A percentile compares a stretch with the other conserved stretches of the same genome.
Evolutionary conservation across 2,888 invertebrate genomes (phyloP).

Genomic region (Oxycera nigricornis): DNA sequence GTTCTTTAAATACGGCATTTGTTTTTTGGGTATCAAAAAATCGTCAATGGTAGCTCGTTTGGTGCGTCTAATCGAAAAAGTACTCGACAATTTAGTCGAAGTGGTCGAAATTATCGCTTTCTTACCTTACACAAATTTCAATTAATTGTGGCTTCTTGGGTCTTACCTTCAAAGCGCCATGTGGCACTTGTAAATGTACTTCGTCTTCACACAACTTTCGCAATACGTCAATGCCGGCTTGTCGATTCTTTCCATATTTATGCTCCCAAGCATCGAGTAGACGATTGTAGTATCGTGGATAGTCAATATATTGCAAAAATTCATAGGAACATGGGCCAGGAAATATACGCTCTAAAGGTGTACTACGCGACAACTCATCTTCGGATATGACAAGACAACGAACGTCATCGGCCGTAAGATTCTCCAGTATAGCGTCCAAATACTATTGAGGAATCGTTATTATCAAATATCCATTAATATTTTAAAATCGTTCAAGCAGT

Average conservation of each 20-base stretch:
- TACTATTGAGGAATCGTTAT: constrained; percentile 64
- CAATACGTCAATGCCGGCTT: constrained; percentile 66
- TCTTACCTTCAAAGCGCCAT: constrained; percentile 14
- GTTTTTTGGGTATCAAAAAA: too few relatives aligned
- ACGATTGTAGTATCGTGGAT: constrained; percentile 90
- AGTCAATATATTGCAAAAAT: constrained; percentile 82
- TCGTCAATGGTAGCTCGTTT: too few relatives aligned
- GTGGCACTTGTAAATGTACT: constrained; percentile 73
- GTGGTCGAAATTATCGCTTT: too few relatives aligned
- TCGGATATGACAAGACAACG: constrained; percentile 84
- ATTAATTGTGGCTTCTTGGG: neutral
- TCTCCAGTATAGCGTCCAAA: constrained; percentile 77
- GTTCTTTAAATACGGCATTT: too few relatives aligned
- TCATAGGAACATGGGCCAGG: constrained; percentile 77
- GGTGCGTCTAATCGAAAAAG: too few relatives aligned
- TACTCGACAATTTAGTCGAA: too few relatives aligned
- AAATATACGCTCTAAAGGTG: constrained; percentile 81
- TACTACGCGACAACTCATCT: constrained; percentile 79
- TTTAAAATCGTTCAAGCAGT: neutral
- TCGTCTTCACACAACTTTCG: constrained; percentile 73
- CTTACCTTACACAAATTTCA: neutral
- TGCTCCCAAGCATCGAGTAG: constrained; percentile 92
- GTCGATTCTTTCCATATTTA: constrained; percentile 71
- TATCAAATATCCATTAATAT: neutral
- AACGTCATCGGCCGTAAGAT: constrained; percentile 88